Conservation (phyloP, 1,140 invertebrate species). For the Neoseiulus cucumeris region DNA sequence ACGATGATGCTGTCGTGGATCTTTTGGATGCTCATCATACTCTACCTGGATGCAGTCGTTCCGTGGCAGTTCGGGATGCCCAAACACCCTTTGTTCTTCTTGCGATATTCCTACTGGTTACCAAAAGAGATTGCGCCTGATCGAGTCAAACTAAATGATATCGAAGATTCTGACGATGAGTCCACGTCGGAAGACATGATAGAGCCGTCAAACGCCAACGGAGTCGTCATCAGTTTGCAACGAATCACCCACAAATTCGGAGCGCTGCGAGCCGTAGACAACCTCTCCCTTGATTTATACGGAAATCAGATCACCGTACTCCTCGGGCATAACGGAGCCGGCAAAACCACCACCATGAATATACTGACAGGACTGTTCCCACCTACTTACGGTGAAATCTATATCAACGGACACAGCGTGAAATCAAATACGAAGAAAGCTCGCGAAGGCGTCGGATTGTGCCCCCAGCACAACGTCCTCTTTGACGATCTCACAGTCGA, state of each 20-base stretch:
- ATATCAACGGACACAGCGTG: slow-evolving; percentile 44
- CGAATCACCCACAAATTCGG: no score
- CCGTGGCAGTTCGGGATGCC: slow-evolving; percentile 29
- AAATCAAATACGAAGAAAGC: slow-evolving; percentile 33
- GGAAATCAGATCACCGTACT: slow-evolving; percentile 36
- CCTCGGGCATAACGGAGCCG: slow-evolving; percentile 40
- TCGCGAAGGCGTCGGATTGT: slow-evolving; percentile 48
- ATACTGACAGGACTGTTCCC: slow-evolving; percentile 40
- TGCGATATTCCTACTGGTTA: slow-evolving; percentile 29
- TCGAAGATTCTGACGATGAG: no score
- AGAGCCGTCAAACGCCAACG: no score
- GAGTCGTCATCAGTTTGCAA: no score
- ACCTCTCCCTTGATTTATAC: slow-evolving; percentile 46
- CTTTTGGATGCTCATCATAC: slow-evolving; percentile 19
- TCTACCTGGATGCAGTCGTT: slow-evolving; percentile 24
- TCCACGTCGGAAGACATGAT: no score
- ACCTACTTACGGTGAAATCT: slow-evolving; percentile 42
- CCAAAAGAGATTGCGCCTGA: slow-evolving; percentile 14
- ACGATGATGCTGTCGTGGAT: slow-evolving; percentile 16
- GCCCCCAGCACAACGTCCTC: slow-evolving; percentile 31
- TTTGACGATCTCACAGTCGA: slow-evolving; percentile 28
- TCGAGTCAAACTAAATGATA: no score
- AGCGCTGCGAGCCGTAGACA: slow-evolving; percentile 37
- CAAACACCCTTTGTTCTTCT: slow-evolving; percentile 30
- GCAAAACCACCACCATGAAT: slow-evolving; percentile 38